Evolutionary conservation across 2,113 vertebrate species (phyloP).

Genomic region (Atherinomorus stipes): DNA sequence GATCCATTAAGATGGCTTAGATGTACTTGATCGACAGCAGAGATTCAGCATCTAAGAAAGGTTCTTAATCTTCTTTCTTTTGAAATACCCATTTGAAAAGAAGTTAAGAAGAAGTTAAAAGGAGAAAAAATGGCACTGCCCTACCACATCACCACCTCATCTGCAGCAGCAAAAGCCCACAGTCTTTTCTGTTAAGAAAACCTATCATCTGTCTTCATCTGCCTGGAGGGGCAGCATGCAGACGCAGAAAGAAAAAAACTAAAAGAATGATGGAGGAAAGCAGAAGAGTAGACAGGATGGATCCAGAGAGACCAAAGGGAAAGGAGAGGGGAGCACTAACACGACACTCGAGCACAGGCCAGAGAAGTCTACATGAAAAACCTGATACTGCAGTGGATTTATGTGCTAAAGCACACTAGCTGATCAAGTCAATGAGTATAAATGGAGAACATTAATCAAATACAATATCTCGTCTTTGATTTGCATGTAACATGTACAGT

Average conservation of each 20-base stretch:
- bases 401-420: not conserved
- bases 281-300: not conserved
- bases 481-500: too few species aligned
- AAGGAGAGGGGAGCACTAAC: not conserved
- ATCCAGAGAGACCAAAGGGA: not conserved
- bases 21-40: conserved; percentile 44
- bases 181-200: conserved; percentile 37
- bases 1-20: conserved; percentile 59
- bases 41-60: conserved; percentile 9
- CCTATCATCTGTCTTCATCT: conserved; percentile 50
- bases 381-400: not conserved
- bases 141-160: conserved; percentile 36
- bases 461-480: too few species aligned
- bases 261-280: not conserved
- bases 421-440: not conserved
- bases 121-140: conserved; percentile 25
- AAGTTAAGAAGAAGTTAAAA: not conserved
- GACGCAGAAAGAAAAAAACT: conserved; percentile 13
- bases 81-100: too few species aligned
- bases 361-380: not conserved
- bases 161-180: conserved; percentile 18
- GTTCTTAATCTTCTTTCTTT: conserved; percentile 16
- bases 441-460: not conserved
- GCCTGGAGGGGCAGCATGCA: conserved; percentile 29
- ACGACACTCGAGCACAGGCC: not conserved